Evolutionary conservation across 2,888 invertebrate genomes (phyloP).

Genomic region (Boloria euphrosyne): DNA sequence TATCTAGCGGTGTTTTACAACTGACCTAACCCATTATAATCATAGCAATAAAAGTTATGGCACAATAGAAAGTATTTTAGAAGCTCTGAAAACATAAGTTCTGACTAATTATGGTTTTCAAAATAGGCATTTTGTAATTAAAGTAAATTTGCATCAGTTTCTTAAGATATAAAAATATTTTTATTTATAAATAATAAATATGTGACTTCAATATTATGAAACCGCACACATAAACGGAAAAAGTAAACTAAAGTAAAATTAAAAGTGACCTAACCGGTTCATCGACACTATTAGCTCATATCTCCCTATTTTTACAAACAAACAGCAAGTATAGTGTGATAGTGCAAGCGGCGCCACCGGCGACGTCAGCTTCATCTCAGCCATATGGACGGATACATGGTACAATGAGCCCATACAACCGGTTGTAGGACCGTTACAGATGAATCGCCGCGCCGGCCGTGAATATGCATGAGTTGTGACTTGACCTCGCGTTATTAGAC

Average conservation of each 20-base stretch:
- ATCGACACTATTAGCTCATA: slow-evolving; percentile 31
- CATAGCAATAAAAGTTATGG: slow-evolving; percentile 43
- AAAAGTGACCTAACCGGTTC: slow-evolving; percentile 32
- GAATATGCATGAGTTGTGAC: slow-evolving; percentile 80
- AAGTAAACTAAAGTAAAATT: slow-evolving; percentile 27
- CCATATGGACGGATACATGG: slow-evolving; percentile 64
- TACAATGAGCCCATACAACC: slow-evolving; percentile 77
- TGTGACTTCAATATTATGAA: not conserved
- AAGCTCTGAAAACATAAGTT: not conserved
- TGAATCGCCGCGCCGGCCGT: slow-evolving; percentile 66
- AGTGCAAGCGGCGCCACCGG: slow-evolving; percentile 39
- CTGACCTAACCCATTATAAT: slow-evolving; percentile 70
- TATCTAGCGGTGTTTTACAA: slow-evolving; percentile 68
- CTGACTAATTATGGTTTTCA: no score
- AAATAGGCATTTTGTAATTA: no score
- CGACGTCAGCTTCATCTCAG: slow-evolving; percentile 39
- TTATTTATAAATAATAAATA: not conserved
- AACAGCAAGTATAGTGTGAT: slow-evolving; percentile 30
- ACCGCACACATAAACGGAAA: slow-evolving; percentile 4
- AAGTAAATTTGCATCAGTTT: no score
- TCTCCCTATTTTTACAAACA: slow-evolving; percentile 26
- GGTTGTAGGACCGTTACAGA: slow-evolving; percentile 80
- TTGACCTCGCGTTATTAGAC: slow-evolving; percentile 79
- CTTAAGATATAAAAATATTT: not conserved
- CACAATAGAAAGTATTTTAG: not conserved